These are phyloP conservation scores for Zosterops lateralis DNA, from an alignment of 2,113 vertebrate genomes.

Conservation along the genomic window DNA sequence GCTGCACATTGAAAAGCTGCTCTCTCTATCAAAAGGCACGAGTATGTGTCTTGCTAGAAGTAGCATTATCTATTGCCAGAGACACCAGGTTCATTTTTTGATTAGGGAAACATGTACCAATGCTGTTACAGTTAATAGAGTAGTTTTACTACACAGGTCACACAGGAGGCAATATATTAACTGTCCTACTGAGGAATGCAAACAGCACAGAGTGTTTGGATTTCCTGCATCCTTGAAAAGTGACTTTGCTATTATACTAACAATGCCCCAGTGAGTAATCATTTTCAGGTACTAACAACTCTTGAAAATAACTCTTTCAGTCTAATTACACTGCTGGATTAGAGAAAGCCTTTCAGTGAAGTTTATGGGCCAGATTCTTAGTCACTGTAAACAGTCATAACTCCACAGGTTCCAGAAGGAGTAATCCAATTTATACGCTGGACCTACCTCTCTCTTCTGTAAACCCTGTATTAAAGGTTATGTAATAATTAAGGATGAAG, in stretches of 20 bases:
- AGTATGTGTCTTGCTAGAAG: not conserved
- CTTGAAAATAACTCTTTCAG: not conserved
- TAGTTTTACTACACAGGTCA: not conserved
- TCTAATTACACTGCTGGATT: not conserved
- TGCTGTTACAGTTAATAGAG: not conserved
- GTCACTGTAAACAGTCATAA: not conserved
- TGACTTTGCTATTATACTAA: constrained; percentile 2
- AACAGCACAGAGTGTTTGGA: not conserved
- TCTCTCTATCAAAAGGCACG: not conserved
- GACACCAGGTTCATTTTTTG: not conserved
- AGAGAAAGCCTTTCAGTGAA: not conserved
- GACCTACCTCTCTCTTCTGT: not conserved
- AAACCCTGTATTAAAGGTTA: not conserved
- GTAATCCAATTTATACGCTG: not conserved
- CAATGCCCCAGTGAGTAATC: not conserved
- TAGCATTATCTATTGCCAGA: not conserved
- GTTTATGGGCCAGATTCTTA: not conserved
- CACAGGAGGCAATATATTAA: not conserved
- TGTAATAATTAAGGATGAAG: not conserved
- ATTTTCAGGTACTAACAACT: constrained; percentile 10
- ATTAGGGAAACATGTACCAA: not conserved
- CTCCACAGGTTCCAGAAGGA: not conserved
- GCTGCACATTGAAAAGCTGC: not conserved
- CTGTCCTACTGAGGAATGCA: not conserved
- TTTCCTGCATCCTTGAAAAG: not conserved